Evolutionary conservation across 2,888 invertebrate genomes (phyloP), one percentile per base, ranked within the genome.

Genomic region (Dichetophora obliterata): DNA sequence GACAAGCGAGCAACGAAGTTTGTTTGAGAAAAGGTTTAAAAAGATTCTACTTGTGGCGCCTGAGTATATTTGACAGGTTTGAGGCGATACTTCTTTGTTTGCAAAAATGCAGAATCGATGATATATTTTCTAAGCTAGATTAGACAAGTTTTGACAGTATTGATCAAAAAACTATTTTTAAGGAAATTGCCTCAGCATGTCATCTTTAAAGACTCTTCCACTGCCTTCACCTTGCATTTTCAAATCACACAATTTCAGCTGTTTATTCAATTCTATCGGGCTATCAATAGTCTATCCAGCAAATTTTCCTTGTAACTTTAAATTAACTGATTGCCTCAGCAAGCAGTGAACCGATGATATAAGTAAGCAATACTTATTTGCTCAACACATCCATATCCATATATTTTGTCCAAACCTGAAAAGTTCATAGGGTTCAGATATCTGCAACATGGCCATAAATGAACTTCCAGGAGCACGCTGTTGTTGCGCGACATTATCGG

Each of bases 341-440:
- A 1, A 19, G 54, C 5, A 54, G 1, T 22, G 54, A 19, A 3
- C 5, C 16, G 54, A 54, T 43, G 54, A 54, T 43, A 43, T 43
- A 43, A 43, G 14, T 14, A 19, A 54, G 14, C 57, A 22, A 22
- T 24, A 59, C 14, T 27, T 27, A 3, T n/a, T 63, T 9, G 19
- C 54, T 54, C 9, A 5, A 6, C n/a, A n/a, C 54, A 54, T 31
- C 8, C 27, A 5, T 22, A 27, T 16, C 9, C 24, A 34, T 59
- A 59, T 57, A 59, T 59, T 22, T 59, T 19, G 11, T 14, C 27
- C 43, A 22, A 48, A 61, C 61, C 48, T 34, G 43, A 11, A 43
- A n/a, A 61, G 72, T 72, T 72, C 72, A 61, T 43, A 27, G n/a
- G 24, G 72, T 19, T 72, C 72, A 72, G 2, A 43, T 52, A 69